Base-by-base conservation (phyloP, 1,140 invertebrate genomes). In the Mamestra configurata region DNA sequence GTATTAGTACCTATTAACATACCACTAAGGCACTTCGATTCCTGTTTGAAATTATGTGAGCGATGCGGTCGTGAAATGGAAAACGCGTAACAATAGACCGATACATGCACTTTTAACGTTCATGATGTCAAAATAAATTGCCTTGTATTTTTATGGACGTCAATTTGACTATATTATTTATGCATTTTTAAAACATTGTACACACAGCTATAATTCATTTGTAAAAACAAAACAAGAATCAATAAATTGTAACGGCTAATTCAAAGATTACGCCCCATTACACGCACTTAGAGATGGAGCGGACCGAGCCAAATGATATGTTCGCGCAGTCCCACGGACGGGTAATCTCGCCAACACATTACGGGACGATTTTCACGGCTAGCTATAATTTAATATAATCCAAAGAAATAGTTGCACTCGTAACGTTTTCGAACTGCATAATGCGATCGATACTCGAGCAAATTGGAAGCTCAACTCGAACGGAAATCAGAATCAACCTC, bases 381-480 rank as follows among this genome's bases (percentile, higher is more conserved):
- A 84, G 88, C 89, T 92, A 90, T 94, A 94, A 94, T 94, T 94
- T 94, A 94, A 93, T 94, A 94, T 94, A 93, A 94, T 93, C 93
- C 92, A 94, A 94, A 94, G 92, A 89, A 94, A 93, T 94, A 93
- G 92, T 85, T 93, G 88, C 88, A 91, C 83, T 93, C 89, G 87
- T 55, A 83, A 85, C 80, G 83, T 86, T 84, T 86, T 68, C 77
- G 59, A 81, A 82, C 72, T 68, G 43, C 76, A 85, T 18, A 20
- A 66, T 57, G 71, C 82, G 83, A 86, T 81, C 86, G 80, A 90
- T 83, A 82, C 57, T 80, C 73, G 77, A 80, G 59, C 27, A 40
- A 71, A 79, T 51, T 35, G 61, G 20, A 73, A 68, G 53, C 79
- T 61, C 75, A 22, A 70, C 75, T 81, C 51, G 53, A 79, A 66